Base-by-base conservation (phyloP, 2,113 vertebrate species). In the Corythornis vintsioides region DNA sequence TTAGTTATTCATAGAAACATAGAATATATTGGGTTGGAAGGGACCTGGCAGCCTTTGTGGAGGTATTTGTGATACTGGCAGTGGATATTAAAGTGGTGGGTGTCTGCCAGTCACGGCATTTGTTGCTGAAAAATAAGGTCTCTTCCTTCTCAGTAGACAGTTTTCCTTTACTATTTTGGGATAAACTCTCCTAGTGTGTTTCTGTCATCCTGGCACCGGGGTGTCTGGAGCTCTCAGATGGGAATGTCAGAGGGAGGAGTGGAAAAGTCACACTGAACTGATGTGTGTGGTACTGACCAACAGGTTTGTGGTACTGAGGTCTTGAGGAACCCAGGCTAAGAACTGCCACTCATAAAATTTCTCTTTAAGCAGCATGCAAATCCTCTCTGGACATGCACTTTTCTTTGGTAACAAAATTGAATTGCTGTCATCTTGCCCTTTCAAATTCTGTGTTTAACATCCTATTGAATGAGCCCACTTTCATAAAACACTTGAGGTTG, bases 311-410 rank as follows among this genome's bases (percentile, higher is more conserved):
- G 26, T 29, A 13, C 71, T 17, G 35, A 31, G 33, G 13, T 7
- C 50, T 65, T 48, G 59, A 33, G 81, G 79, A 57, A 77, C 42
- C 0, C 0, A 45, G 33, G 13, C 55, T 50, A 7, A 52, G 66
- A 50, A 33, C 38, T 76, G 38, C 1, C 2, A 4, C 25, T 65
- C 1, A 2, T 59, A 20, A 57, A 76, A 43, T 42, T 19, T 25
- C 24, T 71, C 31, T 48, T 69, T 21, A 31, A 21, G 59, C 19
- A 59, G 35, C 4, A 1, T 22, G 42, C 10, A 2, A 0, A 0
- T n/a, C 6, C 59, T 84, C 42, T 40, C 59, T n/a, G 69, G 14
- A 24, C 42, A 5, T 4, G 1, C 9, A 15, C 48, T 35, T 47
- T 64, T 75, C n/a, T 92, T 91, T 50, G 40, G 2, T 35, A 89